Percentiles rank a stretch among this genome's conserved stretches.
phyloP scores from a whole-genome alignment of 2,797 vertebrate species.

The Megalops cyprinoides region DNA sequence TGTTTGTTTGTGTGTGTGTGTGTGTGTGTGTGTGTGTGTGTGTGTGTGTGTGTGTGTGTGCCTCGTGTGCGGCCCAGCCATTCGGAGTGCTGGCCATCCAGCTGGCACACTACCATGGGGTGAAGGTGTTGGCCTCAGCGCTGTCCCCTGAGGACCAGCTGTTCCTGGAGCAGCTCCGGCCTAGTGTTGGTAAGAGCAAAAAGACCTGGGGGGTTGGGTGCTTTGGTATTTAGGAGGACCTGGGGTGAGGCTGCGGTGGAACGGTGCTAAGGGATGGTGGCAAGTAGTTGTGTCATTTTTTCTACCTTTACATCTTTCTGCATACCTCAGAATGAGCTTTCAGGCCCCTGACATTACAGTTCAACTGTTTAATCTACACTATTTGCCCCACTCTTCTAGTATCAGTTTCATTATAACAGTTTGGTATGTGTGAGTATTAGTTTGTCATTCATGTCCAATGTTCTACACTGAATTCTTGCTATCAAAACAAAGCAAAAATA shows the following conservation, averaged over 20 bases:
- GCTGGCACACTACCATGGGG: constrained; percentile 88
- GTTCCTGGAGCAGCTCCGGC: constrained; percentile 84
- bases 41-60: background rate
- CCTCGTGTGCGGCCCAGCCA: constrained; percentile 64
- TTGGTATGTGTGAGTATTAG: too few relatives aligned
- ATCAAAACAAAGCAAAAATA: too few relatives aligned
- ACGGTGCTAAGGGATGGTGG: too few relatives aligned
- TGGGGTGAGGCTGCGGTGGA: background rate
- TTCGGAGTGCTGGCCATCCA: constrained; percentile 89
- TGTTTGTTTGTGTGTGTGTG: background rate
- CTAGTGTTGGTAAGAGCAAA: constrained; percentile 78
- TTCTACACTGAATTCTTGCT: too few relatives aligned
- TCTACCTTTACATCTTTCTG: too few relatives aligned
- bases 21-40: constrained; percentile 8
- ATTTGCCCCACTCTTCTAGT: too few relatives aligned
- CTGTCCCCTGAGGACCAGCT: constrained; percentile 80
- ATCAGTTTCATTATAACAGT: too few relatives aligned
- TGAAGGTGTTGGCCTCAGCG: constrained; percentile 86
- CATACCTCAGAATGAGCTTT: too few relatives aligned
- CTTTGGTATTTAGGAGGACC: background rate
- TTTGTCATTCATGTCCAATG: too few relatives aligned
- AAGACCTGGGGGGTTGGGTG: background rate
- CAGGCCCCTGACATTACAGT: too few relatives aligned
- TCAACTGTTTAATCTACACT: too few relatives aligned
- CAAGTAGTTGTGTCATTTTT: too few relatives aligned